Conservation (phyloP, 2,888 invertebrate genomes). For the Latheticus oryzae region DNA sequence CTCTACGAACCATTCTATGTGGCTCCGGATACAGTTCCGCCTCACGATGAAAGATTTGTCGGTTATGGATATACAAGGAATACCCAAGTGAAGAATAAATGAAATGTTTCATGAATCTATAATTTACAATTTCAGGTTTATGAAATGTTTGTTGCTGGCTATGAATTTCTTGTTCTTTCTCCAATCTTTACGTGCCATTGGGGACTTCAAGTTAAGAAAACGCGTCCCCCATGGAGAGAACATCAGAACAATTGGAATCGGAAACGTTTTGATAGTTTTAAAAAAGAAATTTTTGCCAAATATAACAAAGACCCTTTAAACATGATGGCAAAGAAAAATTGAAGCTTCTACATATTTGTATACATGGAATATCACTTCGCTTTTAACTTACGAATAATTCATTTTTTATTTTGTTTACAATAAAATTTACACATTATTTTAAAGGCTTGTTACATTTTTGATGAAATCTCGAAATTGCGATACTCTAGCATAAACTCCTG, state of each 20-base stretch:
- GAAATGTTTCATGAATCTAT: not conserved
- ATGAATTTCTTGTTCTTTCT: slow-evolving; percentile 87
- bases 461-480: slow-evolving; percentile 29
- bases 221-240: slow-evolving; percentile 86
- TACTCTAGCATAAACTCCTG: slow-evolving; percentile 45
- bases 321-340: slow-evolving; percentile 59
- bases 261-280: slow-evolving; percentile 85
- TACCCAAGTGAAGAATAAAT: slow-evolving; percentile 76
- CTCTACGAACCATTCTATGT: slow-evolving; percentile 95
- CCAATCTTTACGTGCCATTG: slow-evolving; percentile 92
- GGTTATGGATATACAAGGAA: slow-evolving; percentile 94
- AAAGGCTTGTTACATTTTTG: slow-evolving; percentile 17
- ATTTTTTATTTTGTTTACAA: slow-evolving; percentile 29
- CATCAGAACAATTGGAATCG: slow-evolving; percentile 86
- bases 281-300: slow-evolving; percentile 82
- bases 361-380: no score
- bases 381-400: slow-evolving; percentile 18
- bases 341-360: slow-evolving; percentile 13
- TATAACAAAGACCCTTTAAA: slow-evolving; percentile 78
- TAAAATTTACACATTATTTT: slow-evolving; percentile 20
- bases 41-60: slow-evolving; percentile 89
- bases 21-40: slow-evolving; percentile 82
- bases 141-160: slow-evolving; percentile 91
- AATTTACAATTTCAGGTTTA: slow-evolving; percentile 79
- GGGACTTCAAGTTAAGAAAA: slow-evolving; percentile 84